phyloP scores from a whole-genome alignment of 23 tunicate species.

The Halocynthia roretzi region DNA sequence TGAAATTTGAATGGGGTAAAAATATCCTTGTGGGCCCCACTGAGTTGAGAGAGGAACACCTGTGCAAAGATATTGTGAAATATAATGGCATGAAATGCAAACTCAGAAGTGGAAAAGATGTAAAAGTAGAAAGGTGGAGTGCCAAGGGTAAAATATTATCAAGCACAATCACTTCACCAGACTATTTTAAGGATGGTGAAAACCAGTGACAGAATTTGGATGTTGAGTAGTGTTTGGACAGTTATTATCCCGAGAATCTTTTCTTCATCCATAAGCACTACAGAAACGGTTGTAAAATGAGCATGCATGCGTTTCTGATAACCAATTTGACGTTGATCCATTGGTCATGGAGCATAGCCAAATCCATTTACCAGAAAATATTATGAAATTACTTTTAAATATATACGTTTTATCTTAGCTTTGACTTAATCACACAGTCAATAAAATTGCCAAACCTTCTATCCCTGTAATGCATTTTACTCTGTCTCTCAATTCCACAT shows the following conservation, averaged over 20 bases:
- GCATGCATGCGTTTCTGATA: too few relatives aligned
- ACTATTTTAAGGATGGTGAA: not conserved
- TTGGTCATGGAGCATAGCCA: too few relatives aligned
- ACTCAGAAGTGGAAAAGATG: not conserved
- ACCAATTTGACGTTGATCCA: too few relatives aligned
- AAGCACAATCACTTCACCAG: too few relatives aligned
- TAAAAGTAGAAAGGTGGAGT: too few relatives aligned
- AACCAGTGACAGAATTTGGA: not conserved
- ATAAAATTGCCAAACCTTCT: slow-evolving; percentile 41
- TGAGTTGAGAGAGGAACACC: slow-evolving; percentile 97
- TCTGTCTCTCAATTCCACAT: slow-evolving; percentile 84
- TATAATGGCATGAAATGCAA: not conserved
- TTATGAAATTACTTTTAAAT: not conserved
- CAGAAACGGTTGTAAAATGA: too few relatives aligned
- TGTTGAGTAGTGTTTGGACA: too few relatives aligned
- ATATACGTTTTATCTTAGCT: not conserved
- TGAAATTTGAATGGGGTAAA: slow-evolving; percentile 90
- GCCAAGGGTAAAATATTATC: too few relatives aligned
- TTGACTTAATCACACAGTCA: not conserved
- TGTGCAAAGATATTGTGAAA: not conserved
- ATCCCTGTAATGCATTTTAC: slow-evolving; percentile 81
- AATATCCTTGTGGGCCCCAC: slow-evolving; percentile 88
- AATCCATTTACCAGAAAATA: not conserved
- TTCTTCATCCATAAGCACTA: too few relatives aligned
- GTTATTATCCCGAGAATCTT: too few relatives aligned